Conservation (phyloP, 2,888 invertebrate genomes). For the Anagyrus pseudococci region DNA sequence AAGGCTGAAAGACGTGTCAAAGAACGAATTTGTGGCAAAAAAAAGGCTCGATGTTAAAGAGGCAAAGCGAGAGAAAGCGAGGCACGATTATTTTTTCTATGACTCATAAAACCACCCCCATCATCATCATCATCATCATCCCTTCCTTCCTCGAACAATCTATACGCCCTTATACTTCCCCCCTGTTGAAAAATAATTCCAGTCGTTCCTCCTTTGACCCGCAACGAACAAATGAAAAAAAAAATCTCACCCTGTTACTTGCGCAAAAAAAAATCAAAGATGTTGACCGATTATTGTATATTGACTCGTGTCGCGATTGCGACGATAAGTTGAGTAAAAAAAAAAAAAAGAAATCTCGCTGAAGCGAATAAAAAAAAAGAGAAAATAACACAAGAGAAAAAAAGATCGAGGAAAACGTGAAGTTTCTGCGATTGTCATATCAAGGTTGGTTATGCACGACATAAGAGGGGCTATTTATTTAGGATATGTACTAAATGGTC, state of each 20-base stretch:
- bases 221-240: conserved; percentile 21
- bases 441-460: conserved; percentile 59
- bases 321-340: conserved; percentile 9
- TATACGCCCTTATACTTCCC: neutral
- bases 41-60: neutral
- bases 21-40: neutral
- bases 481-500: conserved; percentile 60
- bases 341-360: neutral
- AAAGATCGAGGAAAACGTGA: too few relatives aligned
- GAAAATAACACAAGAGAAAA: conserved; percentile 1
- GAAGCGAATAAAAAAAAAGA: neutral
- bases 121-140: too few relatives aligned
- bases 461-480: conserved; percentile 61
- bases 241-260: conserved; percentile 50
- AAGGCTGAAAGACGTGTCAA: neutral
- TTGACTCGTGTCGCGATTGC: conserved; percentile 47
- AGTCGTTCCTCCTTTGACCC: neutral
- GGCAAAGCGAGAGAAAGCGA: neutral
- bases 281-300: conserved; percentile 44
- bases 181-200: neutral
- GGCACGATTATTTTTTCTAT: conserved; percentile 30
- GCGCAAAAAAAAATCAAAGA: conserved; percentile 50
- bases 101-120: neutral
- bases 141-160: neutral
- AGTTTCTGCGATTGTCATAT: conserved; percentile 62